Evolutionary conservation across 2,888 invertebrate genomes (phyloP).

Genomic region (Sturmia bella): DNA sequence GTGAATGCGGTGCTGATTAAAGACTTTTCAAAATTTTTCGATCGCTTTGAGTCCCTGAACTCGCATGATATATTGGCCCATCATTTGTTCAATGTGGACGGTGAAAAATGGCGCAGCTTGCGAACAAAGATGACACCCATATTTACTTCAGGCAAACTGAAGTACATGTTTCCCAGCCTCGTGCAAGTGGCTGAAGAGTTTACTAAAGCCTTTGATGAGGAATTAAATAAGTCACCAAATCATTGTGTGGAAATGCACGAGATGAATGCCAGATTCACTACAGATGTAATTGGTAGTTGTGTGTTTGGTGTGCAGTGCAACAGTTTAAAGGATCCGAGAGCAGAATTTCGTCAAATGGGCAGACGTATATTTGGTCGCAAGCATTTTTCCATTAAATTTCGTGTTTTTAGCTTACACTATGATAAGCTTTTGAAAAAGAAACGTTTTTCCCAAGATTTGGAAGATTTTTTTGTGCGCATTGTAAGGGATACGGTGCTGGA

Average conservation of each 20-base stretch:
- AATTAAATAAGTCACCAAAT: conserved; percentile 52
- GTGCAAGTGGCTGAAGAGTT: conserved; percentile 74
- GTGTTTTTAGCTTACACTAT: conserved; percentile 72
- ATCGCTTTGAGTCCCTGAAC: conserved; percentile 75
- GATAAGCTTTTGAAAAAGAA: conserved; percentile 32
- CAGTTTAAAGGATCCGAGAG: conserved; percentile 79
- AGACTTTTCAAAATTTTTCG: conserved; percentile 80
- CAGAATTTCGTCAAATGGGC: conserved; percentile 77
- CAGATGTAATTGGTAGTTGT: conserved; percentile 82
- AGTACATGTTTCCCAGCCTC: conserved; percentile 81
- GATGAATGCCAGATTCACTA: conserved; percentile 81
- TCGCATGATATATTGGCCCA: conserved; percentile 76
- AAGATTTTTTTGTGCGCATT: conserved; percentile 72
- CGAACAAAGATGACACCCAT: conserved; percentile 82
- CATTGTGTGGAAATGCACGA: conserved; percentile 80
- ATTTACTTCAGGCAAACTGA: conserved; percentile 83
- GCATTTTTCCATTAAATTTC: conserved; percentile 72
- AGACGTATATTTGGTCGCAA: conserved; percentile 69
- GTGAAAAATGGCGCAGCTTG: conserved; percentile 81
- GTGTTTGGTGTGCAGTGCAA: conserved; percentile 82
- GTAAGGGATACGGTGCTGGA: conserved; percentile 73
- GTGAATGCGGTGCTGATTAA: conserved; percentile 78
- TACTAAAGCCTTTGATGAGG: conserved; percentile 55
- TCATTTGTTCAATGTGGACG: conserved; percentile 78
- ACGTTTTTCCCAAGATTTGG: conserved; percentile 4